Evolutionary conservation across 2,113 vertebrate genomes (phyloP).

Genomic region (Phrynocephalus versicolor): DNA sequence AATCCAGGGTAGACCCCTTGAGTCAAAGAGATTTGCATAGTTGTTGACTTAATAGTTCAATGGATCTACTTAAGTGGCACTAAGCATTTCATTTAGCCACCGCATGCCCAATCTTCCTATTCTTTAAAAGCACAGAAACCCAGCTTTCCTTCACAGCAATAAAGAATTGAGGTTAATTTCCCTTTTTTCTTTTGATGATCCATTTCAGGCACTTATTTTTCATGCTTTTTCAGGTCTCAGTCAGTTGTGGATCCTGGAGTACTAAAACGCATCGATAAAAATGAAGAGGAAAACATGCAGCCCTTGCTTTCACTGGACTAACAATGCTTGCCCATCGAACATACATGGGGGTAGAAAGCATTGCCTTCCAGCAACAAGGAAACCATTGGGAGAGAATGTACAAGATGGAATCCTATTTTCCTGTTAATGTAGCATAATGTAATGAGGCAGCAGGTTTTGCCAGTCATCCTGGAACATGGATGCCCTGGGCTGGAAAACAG

Average conservation of each 20-base stretch:
- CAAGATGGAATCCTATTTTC: slow-evolving; percentile 70
- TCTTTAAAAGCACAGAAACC: slow-evolving; percentile 12
- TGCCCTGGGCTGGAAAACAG: slow-evolving; percentile 65
- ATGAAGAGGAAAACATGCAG: slow-evolving; percentile 96
- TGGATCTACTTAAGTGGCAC: too few species aligned
- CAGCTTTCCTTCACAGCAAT: too few species aligned
- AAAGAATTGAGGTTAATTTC: too few species aligned
- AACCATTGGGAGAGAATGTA: slow-evolving; percentile 62
- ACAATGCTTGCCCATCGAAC: slow-evolving; percentile 53
- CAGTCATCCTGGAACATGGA: slow-evolving; percentile 69
- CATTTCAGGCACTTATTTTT: slow-evolving; percentile 6
- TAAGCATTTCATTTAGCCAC: too few species aligned
- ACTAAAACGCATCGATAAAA: slow-evolving; percentile 91
- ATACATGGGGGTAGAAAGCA: slow-evolving; percentile 62
- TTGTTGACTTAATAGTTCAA: too few species aligned
- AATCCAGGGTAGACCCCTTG: too few species aligned
- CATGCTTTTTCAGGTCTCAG: slow-evolving; percentile 84
- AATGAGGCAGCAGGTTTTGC: slow-evolving; percentile 67
- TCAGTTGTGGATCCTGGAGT: slow-evolving; percentile 96
- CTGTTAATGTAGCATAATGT: slow-evolving; percentile 77
- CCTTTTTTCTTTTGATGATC: background rate
- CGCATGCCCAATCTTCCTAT: too few species aligned
- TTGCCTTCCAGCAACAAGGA: slow-evolving; percentile 69
- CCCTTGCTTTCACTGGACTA: slow-evolving; percentile 97
- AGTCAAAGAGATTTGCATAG: too few species aligned